phyloP scores from a whole-genome alignment of 2,888 invertebrate species.

The Himalopsyche kuldschensis region DNA sequence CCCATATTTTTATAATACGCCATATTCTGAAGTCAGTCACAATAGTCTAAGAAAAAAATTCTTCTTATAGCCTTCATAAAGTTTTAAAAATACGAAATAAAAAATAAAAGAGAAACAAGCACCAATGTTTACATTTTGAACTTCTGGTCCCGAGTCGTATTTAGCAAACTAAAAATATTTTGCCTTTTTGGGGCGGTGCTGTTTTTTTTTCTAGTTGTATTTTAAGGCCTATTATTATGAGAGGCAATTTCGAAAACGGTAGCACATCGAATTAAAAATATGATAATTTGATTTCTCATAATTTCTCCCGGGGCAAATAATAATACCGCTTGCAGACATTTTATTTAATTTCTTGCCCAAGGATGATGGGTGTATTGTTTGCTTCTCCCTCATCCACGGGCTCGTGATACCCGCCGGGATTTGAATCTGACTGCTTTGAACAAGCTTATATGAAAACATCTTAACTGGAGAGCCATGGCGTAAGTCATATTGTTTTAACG shows the following conservation, averaged over 20 bases:
- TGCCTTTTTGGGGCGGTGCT: not conserved
- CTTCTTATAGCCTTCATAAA: too few relatives aligned
- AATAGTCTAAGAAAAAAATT: too few relatives aligned
- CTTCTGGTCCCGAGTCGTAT: too few relatives aligned
- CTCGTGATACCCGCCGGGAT: not conserved
- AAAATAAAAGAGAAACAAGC: too few relatives aligned
- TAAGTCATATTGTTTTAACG: too few relatives aligned
- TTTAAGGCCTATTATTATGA: constrained; percentile 25
- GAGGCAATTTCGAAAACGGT: constrained; percentile 33
- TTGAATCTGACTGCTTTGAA: not conserved
- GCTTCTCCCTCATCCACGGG: not conserved
- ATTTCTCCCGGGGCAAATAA: constrained; percentile 17
- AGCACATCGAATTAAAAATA: constrained; percentile 34
- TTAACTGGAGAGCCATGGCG: too few relatives aligned
- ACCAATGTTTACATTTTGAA: too few relatives aligned
- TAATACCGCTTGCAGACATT: not conserved
- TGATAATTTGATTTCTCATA: constrained; percentile 37
- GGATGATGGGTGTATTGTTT: not conserved
- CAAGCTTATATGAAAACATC: not conserved
- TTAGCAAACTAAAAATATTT: not conserved
- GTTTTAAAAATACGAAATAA: too few relatives aligned
- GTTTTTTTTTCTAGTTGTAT: constrained; percentile 13
- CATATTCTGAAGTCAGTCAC: too few relatives aligned
- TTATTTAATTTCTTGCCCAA: not conserved
- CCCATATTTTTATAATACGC: too few relatives aligned